Evolutionary conservation across 2,888 invertebrate genomes (phyloP).

Genomic region (Koerneria pararmatus): DNA sequence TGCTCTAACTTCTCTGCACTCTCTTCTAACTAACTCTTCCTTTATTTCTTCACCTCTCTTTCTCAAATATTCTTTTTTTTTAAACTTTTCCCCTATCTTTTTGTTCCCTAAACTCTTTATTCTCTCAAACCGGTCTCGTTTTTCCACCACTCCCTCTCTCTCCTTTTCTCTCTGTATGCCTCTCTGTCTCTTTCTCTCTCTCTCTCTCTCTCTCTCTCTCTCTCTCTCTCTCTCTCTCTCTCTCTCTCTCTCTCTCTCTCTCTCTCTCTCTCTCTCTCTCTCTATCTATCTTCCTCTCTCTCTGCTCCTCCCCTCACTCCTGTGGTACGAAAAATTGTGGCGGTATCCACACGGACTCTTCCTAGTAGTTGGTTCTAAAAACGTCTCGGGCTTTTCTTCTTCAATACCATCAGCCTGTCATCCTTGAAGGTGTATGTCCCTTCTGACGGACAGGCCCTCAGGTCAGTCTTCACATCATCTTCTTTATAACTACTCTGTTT

Average conservation of each 20-base stretch:
- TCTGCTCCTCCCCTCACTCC: no score
- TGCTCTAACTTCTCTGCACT: no score
- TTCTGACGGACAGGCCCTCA: no score
- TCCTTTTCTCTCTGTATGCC: not conserved
- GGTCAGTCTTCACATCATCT: no score
- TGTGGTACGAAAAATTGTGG: no score
- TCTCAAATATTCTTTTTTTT: not conserved
- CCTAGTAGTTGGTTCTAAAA: no score
- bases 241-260: not conserved
- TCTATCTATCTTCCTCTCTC: no score
- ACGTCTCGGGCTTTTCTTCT: no score
- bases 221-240: not conserved
- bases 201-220: constrained; percentile 3
- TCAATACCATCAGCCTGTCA: no score
- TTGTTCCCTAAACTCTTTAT: not conserved
- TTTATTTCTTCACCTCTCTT: not conserved
- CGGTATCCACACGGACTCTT: no score
- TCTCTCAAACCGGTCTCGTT: not conserved
- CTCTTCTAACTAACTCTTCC: not conserved
- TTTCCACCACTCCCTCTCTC: not conserved
- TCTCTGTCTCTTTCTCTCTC: not conserved
- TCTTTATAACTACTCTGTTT: no score
- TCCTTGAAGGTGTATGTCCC: no score
- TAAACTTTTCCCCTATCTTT: not conserved
- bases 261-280: not conserved